Evolutionary conservation across 2,888 invertebrate genomes (phyloP), one percentile per base, ranked within the genome.

Genomic region (Mayetiola destructor): DNA sequence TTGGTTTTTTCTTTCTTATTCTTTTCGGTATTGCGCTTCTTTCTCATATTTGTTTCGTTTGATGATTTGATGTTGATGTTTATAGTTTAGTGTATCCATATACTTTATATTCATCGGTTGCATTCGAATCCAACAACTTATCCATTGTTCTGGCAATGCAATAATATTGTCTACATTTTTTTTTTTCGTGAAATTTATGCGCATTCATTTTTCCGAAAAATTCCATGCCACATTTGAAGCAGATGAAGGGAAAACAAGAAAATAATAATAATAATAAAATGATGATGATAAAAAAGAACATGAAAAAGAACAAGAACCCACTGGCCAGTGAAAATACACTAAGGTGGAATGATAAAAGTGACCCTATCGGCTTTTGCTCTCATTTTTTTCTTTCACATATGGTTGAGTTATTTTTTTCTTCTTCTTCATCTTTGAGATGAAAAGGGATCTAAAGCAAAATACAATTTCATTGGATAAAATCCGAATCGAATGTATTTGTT

Each of bases 361-460:
- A 48, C 48, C 48, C 48, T 27, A 48, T 48, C 27, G 48, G 8
- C n/a, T 48, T 48, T 48, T 48, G n/a, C n/a, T n/a, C n/a, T n/a
- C n/a, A n/a, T n/a, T n/a, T n/a, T n/a, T n/a, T n/a, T n/a, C n/a
- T n/a, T n/a, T n/a, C n/a, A n/a, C n/a, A n/a, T n/a, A n/a, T n/a
- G n/a, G n/a, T n/a, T n/a, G n/a, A n/a, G n/a, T n/a, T n/a, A n/a
- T n/a, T n/a, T n/a, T n/a, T n/a, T n/a, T n/a, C n/a, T n/a, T n/a
- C n/a, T n/a, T n/a, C n/a, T n/a, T n/a, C n/a, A n/a, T n/a, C n/a
- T n/a, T n/a, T n/a, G n/a, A n/a, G n/a, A n/a, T n/a, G n/a, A n/a
- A n/a, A n/a, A n/a, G n/a, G n/a, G n/a, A n/a, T n/a, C n/a, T n/a
- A n/a, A n/a, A n/a, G n/a, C n/a, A n/a, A n/a, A n/a, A n/a, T n/a